Percentiles rank a stretch among this genome's conserved stretches.
These are phyloP conservation scores for Harmothoe impar DNA, from an alignment of 2,888 invertebrate species.

Conservation along the genomic window DNA sequence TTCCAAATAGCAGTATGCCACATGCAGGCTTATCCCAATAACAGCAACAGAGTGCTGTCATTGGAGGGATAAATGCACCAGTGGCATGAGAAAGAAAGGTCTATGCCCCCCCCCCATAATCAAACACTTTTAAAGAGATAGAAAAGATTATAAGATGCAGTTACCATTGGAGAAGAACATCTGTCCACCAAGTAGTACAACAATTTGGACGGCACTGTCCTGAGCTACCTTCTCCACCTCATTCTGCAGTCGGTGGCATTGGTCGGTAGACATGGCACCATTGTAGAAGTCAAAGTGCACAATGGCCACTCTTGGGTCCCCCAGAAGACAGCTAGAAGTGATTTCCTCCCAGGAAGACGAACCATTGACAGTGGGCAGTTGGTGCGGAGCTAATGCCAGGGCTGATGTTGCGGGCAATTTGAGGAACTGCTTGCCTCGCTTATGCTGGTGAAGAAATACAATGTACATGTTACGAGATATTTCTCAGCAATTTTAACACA, in stretches of 20 bases:
- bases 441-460: not conserved
- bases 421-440: not conserved
- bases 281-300: constrained; percentile 57
- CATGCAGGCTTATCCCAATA: too few species aligned
- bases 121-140: too few species aligned
- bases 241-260: constrained; percentile 13
- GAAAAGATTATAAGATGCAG: too few species aligned
- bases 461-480: too few species aligned
- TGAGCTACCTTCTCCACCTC: not conserved
- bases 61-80: too few species aligned
- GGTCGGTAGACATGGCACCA: constrained; percentile 45
- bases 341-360: constrained; percentile 47
- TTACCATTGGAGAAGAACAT: constrained; percentile 48
- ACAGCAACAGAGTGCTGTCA: too few species aligned
- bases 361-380: not conserved
- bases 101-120: too few species aligned
- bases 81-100: too few species aligned
- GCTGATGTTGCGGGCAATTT: constrained; percentile 14
- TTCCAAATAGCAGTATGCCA: too few species aligned
- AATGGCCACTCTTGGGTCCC: not conserved
- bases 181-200: constrained; percentile 4
- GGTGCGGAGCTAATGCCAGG: not conserved
- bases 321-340: not conserved
- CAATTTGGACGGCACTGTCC: not conserved
- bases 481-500: too few species aligned